Evolutionary conservation across 2,113 vertebrate genomes (phyloP).

Genomic region (Nycticryphes semicollaris): DNA sequence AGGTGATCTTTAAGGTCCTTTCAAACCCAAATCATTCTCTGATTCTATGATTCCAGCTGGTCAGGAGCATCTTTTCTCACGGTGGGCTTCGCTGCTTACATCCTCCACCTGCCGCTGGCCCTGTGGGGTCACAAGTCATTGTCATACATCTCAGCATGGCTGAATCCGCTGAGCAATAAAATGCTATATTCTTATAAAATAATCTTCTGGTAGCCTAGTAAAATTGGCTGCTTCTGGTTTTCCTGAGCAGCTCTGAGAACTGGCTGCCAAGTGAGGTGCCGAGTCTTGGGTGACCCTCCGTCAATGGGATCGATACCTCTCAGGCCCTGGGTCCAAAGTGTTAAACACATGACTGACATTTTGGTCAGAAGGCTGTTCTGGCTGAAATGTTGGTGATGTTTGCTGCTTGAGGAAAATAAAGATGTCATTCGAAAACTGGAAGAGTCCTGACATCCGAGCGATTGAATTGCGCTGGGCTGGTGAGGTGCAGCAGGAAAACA

Average conservation of each 20-base stretch:
- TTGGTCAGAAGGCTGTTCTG: background rate
- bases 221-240: background rate
- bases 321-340: background rate
- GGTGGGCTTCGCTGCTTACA: background rate
- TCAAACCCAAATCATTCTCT: background rate
- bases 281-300: background rate
- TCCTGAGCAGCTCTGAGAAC: background rate
- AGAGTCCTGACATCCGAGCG: background rate
- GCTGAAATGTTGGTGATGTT: background rate
- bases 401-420: background rate
- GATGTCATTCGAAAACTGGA: background rate
- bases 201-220: background rate
- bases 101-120: fast-evolving
- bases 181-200: background rate
- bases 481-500: background rate
- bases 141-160: fast-evolving
- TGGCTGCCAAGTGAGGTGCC: background rate
- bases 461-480: background rate
- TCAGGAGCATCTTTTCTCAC: fast-evolving
- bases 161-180: background rate
- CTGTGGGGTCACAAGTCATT: background rate
- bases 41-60: background rate
- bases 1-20: background rate
- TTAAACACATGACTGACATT: background rate
- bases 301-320: background rate